phyloP scores from a whole-genome alignment of 1,140 invertebrate genomes.

The Drosophila elegans region DNA sequence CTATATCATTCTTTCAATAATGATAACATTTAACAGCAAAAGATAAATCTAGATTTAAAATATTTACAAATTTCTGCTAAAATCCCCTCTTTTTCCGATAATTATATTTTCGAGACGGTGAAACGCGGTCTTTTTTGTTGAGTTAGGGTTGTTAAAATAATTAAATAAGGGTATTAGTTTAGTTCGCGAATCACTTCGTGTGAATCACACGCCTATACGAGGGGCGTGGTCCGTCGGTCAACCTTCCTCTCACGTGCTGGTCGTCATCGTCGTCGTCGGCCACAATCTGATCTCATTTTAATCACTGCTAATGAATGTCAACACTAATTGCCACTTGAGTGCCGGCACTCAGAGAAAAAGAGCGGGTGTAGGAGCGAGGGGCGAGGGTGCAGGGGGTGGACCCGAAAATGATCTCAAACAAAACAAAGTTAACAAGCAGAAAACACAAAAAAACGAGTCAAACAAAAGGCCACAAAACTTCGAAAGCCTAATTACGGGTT shows the following conservation, averaged over 20 bases:
- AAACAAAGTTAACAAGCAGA: slow-evolving; percentile 41
- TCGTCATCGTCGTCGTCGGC: slow-evolving; percentile 49
- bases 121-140: too few species aligned
- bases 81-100: too few species aligned
- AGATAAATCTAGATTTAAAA: too few species aligned
- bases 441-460: slow-evolving; percentile 26
- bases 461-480: slow-evolving; percentile 43
- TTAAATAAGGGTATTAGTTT: background rate
- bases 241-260: slow-evolving; percentile 58
- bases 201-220: slow-evolving; percentile 54
- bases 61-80: too few species aligned
- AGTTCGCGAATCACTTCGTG: slow-evolving; percentile 8
- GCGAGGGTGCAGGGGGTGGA: slow-evolving; percentile 18
- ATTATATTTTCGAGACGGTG: too few species aligned
- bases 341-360: slow-evolving; percentile 4
- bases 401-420: slow-evolving; percentile 47
- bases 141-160: too few species aligned
- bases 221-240: slow-evolving; percentile 15
- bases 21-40: too few species aligned
- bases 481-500: slow-evolving; percentile 49
- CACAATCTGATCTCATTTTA: slow-evolving; percentile 78
- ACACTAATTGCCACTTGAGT: slow-evolving; percentile 71
- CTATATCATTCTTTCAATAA: too few species aligned
- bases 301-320: slow-evolving; percentile 79
- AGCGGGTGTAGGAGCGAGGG: background rate